Evolutionary conservation across 1,140 invertebrate species (phyloP), one percentile per base, ranked within the genome.

Genomic region (Physella acuta): DNA sequence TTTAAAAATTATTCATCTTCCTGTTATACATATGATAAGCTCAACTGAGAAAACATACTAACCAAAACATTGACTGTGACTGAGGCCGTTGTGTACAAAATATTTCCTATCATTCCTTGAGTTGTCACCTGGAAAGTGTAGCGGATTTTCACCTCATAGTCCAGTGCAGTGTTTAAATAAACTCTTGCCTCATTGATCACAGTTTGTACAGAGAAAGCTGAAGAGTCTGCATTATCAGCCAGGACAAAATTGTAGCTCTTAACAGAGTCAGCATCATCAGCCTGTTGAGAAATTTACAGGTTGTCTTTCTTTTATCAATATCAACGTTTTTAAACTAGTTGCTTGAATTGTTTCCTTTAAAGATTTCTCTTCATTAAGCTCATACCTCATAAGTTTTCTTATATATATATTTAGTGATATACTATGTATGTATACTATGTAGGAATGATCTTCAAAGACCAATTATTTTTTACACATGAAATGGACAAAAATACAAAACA

Each of bases 61-160:
- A 68, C 66, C 24, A 24, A 11, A 1, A 68, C 66, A 68, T 31
- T 1, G 1, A 68, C 56, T 17, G 37, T 60, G 33, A 68, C 56
- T 49, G 56, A 44, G 1, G 37, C 66, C 24, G 66, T 5, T 20
- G 66, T 30, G n/a, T 30, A 68, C n/a, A 37, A 56, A 49, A n/a
- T 20, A 33, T 30, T 49, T 20, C 5, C 55, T 56, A 60, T 68
- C 55, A 16, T 20, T 5, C n/a, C n/a, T n/a, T n/a, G n/a, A 30
- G 66, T 59, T 14, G 66, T 68, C 17, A 68, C 2, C n/a, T 31
- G 1, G n/a, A 68, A 60, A 1, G 16, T 31, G 33, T 60, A 68
- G 0, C 1, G 28, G 17, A 26, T 30, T 51, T 60, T 2, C 2
- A n/a, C 60, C 28, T 68, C 66, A 51, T 68, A 68, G 31, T 68